Conservation (phyloP, 2,888 invertebrate species). For the Drosophila recens region DNA sequence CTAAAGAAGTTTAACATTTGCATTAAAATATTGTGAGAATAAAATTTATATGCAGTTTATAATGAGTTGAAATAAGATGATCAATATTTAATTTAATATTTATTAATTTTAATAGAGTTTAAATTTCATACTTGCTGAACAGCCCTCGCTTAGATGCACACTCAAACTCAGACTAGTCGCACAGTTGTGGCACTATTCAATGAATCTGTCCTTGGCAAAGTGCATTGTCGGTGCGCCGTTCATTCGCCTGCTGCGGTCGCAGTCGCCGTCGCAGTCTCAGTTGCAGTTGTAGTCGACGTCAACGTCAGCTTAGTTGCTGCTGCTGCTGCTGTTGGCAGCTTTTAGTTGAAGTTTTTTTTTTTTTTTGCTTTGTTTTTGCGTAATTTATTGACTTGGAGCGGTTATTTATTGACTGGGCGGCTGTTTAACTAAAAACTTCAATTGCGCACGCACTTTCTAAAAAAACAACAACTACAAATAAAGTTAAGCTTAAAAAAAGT, state of each 20-base stretch:
- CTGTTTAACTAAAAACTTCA: slow-evolving; percentile 66
- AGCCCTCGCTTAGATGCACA: slow-evolving; percentile 37
- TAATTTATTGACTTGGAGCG: slow-evolving; percentile 78
- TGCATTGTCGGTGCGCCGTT: slow-evolving; percentile 83
- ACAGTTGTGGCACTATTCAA: slow-evolving; percentile 78
- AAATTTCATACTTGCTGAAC: neutral
- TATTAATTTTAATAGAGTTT: neutral
- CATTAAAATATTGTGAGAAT: neutral
- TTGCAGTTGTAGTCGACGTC: slow-evolving; percentile 29
- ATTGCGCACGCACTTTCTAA: slow-evolving; percentile 79
- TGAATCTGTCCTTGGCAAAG: slow-evolving; percentile 85
- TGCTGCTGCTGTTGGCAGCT: slow-evolving; percentile 23
- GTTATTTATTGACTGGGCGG: slow-evolving; percentile 72
- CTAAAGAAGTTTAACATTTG: neutral
- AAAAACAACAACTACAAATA: slow-evolving; percentile 45
- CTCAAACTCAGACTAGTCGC: slow-evolving; percentile 19
- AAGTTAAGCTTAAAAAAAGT: slow-evolving; percentile 16
- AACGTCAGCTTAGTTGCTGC: slow-evolving; percentile 35
- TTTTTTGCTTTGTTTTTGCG: slow-evolving; percentile 27
- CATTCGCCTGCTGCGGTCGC: slow-evolving; percentile 65
- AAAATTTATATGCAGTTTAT: too few species aligned
- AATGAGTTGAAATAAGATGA: too few species aligned
- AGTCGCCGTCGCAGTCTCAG: slow-evolving; percentile 3
- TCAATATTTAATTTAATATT: too few species aligned
- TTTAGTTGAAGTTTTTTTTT: slow-evolving; percentile 45